Conservation (phyloP, 2,797 vertebrate species). For the Chlorospingus flavigularis region DNA sequence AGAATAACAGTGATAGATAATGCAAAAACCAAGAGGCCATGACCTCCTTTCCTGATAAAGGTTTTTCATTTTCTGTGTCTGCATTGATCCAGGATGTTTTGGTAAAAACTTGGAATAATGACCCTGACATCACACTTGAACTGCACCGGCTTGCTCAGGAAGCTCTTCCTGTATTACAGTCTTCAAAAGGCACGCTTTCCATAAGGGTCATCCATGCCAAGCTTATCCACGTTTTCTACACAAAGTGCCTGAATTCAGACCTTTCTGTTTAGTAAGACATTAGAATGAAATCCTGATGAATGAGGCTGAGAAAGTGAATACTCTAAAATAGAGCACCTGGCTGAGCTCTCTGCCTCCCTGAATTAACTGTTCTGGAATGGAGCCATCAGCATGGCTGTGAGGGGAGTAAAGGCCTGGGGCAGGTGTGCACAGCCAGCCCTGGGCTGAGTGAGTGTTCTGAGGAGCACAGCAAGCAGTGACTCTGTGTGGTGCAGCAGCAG, state of each 20-base stretch:
- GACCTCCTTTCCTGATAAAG: background rate
- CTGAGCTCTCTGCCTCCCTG: background rate
- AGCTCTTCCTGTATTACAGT: constrained; percentile 2
- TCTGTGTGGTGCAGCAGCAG: fast-evolving
- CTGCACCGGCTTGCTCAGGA: background rate
- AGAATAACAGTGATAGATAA: background rate
- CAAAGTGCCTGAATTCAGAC: background rate
- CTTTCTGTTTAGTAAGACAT: background rate
- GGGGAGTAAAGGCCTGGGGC: background rate
- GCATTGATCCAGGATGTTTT: constrained; percentile 52
- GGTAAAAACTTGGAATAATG: constrained; percentile 8
- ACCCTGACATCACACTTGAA: background rate
- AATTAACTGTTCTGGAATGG: background rate
- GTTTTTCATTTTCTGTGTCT: background rate
- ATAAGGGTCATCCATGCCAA: background rate
- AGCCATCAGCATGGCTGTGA: fast-evolving
- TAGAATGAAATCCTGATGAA: background rate
- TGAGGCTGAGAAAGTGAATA: background rate
- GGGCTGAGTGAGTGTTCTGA: fast-evolving
- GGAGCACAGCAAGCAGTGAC: fast-evolving
- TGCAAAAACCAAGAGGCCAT: background rate
- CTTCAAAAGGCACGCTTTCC: background rate
- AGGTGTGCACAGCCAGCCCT: background rate
- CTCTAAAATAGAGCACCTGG: background rate
- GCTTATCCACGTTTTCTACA: background rate